Conservation (phyloP, 1,140 invertebrate genomes). For the Nasonia giraulti region DNA sequence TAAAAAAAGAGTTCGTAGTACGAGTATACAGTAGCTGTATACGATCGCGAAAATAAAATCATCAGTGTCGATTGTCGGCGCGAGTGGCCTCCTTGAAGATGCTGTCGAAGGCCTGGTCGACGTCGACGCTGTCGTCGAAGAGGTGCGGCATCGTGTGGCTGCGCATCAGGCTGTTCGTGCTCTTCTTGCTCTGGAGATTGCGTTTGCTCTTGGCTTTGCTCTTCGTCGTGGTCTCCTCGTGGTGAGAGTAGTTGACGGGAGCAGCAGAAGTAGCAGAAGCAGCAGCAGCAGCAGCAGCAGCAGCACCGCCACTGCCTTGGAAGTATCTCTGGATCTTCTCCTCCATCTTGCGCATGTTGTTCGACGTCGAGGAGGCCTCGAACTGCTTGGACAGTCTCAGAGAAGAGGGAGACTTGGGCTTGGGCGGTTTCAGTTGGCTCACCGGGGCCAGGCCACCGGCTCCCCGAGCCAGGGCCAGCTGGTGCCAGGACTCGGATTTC, state of each 20-base stretch:
- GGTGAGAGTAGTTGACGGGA: slow-evolving; percentile 32
- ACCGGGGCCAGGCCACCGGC: slow-evolving; percentile 56
- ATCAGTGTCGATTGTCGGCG: slow-evolving; percentile 53
- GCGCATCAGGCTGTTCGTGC: slow-evolving; percentile 73
- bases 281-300: too few relatives aligned
- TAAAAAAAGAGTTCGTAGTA: too few relatives aligned
- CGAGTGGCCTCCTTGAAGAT: slow-evolving; percentile 76
- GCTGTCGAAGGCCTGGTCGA: slow-evolving; percentile 85
- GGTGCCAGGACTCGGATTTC: slow-evolving; percentile 88
- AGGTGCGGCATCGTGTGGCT: slow-evolving; percentile 85
- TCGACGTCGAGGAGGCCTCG: slow-evolving; percentile 84
- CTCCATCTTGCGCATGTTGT: slow-evolving; percentile 83
- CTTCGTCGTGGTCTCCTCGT: slow-evolving; percentile 46
- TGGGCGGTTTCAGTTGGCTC: slow-evolving; percentile 73
- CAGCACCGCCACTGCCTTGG: background rate
- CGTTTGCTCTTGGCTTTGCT: slow-evolving; percentile 56
- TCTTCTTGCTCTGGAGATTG: slow-evolving; percentile 56
- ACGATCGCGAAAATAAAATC: background rate
- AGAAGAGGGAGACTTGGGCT: slow-evolving; percentile 83
- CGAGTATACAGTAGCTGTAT: too few relatives aligned
- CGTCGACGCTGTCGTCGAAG: slow-evolving; percentile 80
- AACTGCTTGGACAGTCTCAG: slow-evolving; percentile 82
- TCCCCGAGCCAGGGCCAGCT: slow-evolving; percentile 71
- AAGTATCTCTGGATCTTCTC: slow-evolving; percentile 89
- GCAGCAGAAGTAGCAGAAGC: too few relatives aligned